These are phyloP conservation scores for Muschampia plurimacula DNA, from an alignment of 2,888 invertebrate species.

Conservation along the genomic window DNA sequence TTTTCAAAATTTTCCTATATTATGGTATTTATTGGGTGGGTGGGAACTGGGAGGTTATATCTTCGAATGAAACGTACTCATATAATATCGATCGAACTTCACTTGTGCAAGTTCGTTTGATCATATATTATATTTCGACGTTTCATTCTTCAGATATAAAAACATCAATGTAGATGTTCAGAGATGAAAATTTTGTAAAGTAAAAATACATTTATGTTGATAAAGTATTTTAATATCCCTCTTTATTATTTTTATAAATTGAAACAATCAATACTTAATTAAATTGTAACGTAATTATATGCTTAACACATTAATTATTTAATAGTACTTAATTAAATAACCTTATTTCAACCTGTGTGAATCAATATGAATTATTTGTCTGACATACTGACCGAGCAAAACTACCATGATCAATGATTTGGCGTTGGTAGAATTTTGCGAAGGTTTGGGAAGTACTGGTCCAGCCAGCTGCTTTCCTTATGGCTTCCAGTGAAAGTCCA, in stretches of 20 bases:
- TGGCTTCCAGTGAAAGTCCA: slow-evolving; percentile 33
- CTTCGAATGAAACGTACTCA: no score
- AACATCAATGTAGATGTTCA: not conserved
- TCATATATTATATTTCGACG: not conserved
- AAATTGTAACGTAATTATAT: no score
- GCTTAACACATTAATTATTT: no score
- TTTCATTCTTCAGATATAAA: slow-evolving; percentile 24
- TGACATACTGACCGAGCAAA: slow-evolving; percentile 4
- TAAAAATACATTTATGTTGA: not conserved
- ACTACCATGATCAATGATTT: not conserved
- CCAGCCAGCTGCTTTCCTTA: slow-evolving; percentile 41
- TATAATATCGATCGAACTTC: no score
- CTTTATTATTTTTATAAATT: no score
- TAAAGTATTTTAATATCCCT: not conserved
- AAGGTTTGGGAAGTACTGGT: not conserved
- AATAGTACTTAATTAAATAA: not conserved
- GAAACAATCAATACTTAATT: no score
- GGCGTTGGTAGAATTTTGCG: slow-evolving; percentile 17
- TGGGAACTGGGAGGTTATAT: no score
- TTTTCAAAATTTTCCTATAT: no score
- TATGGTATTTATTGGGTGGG: no score
- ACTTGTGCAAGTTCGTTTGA: no score
- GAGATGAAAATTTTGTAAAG: slow-evolving; percentile 3
- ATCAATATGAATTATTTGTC: not conserved
- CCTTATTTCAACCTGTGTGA: not conserved